These are phyloP conservation scores for Phlogophora meticulosa DNA, from an alignment of 2,888 invertebrate genomes.

Conservation along the genomic window DNA sequence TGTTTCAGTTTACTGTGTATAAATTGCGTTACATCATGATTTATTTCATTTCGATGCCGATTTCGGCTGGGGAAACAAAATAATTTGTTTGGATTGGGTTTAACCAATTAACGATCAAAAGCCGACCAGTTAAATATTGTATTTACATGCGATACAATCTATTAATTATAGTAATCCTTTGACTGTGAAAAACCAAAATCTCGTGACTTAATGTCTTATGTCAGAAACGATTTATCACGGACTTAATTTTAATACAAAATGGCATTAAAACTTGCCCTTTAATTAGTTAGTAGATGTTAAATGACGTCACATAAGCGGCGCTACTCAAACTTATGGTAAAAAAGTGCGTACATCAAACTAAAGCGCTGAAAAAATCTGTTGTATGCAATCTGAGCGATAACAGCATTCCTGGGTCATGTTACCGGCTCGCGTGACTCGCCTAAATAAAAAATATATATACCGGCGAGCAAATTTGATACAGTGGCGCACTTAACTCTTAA, in stretches of 20 bases:
- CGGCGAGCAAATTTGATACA: constrained; percentile 86
- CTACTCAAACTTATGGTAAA: constrained; percentile 48
- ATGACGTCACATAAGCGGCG: constrained; percentile 34
- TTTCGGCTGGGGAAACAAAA: constrained; percentile 40
- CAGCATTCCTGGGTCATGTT: constrained; percentile 85
- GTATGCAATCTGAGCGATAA: constrained; percentile 79
- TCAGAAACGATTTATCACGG: constrained; percentile 31
- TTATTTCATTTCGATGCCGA: constrained; percentile 45
- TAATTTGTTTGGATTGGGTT: constrained; percentile 49
- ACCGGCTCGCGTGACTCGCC: constrained; percentile 81
- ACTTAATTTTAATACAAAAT: constrained; percentile 18
- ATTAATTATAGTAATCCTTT: constrained; percentile 39
- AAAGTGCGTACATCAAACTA: constrained; percentile 54
- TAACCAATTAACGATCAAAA: constrained; percentile 46
- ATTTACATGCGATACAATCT: constrained; percentile 44
- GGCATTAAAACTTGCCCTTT: constrained; percentile 14
- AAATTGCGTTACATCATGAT: constrained; percentile 44
- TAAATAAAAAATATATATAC: constrained; percentile 80
- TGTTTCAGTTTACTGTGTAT: constrained; percentile 31
- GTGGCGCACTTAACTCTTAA: constrained; percentile 83
- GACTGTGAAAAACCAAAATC: constrained; percentile 21
- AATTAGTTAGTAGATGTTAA: constrained; percentile 31
- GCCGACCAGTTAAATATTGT: constrained; percentile 37
- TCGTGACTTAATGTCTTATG: constrained; percentile 28
- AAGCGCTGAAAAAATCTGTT: constrained; percentile 59